Evolutionary conservation across 1,140 invertebrate genomes (phyloP).

Genomic region (Zelostemma sp.): DNA sequence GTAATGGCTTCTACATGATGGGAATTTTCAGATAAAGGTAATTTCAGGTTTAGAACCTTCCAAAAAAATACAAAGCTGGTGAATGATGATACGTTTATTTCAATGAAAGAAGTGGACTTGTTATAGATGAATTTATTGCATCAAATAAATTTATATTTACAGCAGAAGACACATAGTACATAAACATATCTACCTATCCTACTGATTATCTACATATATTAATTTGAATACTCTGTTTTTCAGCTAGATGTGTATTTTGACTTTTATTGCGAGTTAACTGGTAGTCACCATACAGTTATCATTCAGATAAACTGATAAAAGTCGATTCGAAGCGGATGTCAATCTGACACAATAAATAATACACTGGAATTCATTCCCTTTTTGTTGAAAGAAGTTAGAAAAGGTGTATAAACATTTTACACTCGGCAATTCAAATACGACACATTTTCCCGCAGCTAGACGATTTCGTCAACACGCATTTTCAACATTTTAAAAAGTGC

Average conservation of each 20-base stretch:
- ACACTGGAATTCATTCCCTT: conserved; percentile 26
- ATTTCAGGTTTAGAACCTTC: too few species aligned
- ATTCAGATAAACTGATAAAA: conserved; percentile 55
- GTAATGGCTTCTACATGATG: too few species aligned
- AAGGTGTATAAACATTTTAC: too few species aligned
- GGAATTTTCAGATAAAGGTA: too few species aligned
- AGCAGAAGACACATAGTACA: conserved; percentile 62
- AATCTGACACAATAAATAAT: conserved; percentile 23
- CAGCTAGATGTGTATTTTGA: conserved; percentile 40
- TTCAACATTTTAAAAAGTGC: too few species aligned
- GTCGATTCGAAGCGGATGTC: conserved; percentile 35
- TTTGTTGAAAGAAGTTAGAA: neutral
- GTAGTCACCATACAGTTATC: conserved; percentile 47
- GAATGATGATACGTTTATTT: too few species aligned
- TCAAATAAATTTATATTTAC: conserved; percentile 66
- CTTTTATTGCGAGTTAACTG: conserved; percentile 45
- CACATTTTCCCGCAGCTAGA: too few species aligned
- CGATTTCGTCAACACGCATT: too few species aligned
- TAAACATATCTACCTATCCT: conserved; percentile 65
- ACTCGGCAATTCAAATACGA: too few species aligned
- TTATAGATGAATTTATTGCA: conserved; percentile 67
- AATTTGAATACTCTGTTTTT: conserved; percentile 50
- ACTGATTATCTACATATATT: conserved; percentile 65
- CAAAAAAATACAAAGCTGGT: too few species aligned
- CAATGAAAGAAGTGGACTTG: conserved; percentile 6